Conservation (phyloP, 2,113 vertebrate genomes). For the Excalfactoria chinensis region DNA sequence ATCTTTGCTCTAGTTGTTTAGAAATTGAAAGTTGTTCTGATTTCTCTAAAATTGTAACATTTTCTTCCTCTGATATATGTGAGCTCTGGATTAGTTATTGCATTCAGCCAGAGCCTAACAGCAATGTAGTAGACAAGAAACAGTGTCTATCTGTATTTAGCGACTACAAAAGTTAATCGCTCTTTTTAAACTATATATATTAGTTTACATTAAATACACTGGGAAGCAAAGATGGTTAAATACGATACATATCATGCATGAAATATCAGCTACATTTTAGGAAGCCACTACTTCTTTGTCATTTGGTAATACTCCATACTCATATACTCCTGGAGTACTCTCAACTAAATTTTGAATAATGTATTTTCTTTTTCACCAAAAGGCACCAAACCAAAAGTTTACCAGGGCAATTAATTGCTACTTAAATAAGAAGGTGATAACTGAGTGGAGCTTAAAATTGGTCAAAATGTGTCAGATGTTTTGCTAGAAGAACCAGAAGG, state of each 20-base stretch:
- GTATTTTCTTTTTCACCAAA: background rate
- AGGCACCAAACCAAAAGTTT: background rate
- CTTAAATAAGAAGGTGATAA: background rate
- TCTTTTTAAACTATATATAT: background rate
- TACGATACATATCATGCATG: background rate
- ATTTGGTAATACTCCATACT: background rate
- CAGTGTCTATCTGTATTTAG: background rate
- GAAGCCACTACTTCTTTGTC: background rate
- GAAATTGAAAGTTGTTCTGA: background rate
- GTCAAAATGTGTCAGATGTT: background rate
- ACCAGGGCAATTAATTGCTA: background rate
- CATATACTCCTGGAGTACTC: background rate
- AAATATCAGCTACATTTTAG: background rate
- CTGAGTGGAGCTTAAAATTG: background rate
- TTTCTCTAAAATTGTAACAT: background rate
- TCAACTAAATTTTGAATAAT: background rate
- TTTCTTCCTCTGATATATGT: background rate
- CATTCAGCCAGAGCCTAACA: background rate
- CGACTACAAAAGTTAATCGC: constrained; percentile 4
- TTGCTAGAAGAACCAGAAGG: background rate
- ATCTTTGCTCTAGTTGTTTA: background rate
- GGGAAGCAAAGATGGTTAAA: background rate
- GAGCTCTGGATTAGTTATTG: background rate
- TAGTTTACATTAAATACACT: constrained; percentile 10
- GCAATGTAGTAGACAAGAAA: background rate